Evolutionary conservation across 2,888 invertebrate species (phyloP), one percentile per base, ranked within the genome.

Genomic region (Cataglyphis rosenhaueri): DNA sequence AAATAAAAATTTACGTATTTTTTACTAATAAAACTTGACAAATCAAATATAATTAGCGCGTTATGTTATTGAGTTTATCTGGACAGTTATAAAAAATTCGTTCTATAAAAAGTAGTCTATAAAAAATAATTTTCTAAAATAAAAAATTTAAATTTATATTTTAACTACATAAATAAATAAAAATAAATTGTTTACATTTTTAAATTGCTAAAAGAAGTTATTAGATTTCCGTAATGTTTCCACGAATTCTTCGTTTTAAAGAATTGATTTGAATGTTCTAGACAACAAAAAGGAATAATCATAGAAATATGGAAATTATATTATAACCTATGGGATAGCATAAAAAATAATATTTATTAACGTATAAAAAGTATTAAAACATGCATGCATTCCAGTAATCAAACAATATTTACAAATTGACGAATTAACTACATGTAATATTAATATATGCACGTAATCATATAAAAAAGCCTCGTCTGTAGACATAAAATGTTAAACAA

Each of bases 331-430:
- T 75, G 35, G 9, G 8, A 21, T 78, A 76, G 44, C 66, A 85
- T 44, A 84, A 85, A 85, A 85, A 84, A 81, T 41, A 61, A 78
- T 75, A 68, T 89, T 90, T 89, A 90, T 89, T 89, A 83, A 48
- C 66, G 55, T 81, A 86, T 90, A 90, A 82, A 89, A 91, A 89
- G 84, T 85, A 86, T 88, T 74, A 71, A 83, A 84, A 84, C 71
- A 76, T 70, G 64, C 64, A 73, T 75, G 68, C 83, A 86, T 38
- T 61, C 62, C 59, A 21, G 29, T 48, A 71, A 70, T 79, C 68
- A 81, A 68, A 79, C 78, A 48, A 85, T 90, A 90, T 90, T 85
- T 88, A 90, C 89, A 90, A 65, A 83, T 48, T 83, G 61, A 41
- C 64, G 15, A 61, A 78, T 68, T 86, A 81, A 82, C 82, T 86